A percentile compares a stretch with the other conserved stretches of the same genome.
Conservation (phyloP, 2,113 vertebrate genomes). For the Irena cyanogastra region DNA sequence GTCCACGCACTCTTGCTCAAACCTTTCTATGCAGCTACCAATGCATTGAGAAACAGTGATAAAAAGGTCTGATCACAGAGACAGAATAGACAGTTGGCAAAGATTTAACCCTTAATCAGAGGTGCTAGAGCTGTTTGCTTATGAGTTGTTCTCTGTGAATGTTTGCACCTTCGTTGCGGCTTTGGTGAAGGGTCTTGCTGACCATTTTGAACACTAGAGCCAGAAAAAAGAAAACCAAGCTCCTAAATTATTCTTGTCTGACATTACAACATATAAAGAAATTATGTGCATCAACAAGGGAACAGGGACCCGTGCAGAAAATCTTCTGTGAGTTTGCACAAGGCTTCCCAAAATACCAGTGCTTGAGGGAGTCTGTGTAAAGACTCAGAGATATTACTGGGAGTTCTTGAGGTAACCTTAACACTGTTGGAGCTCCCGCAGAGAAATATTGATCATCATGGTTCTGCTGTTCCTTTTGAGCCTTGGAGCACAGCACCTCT, state of each 20-base stretch:
- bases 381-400: neutral
- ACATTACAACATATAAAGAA: neutral
- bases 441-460: neutral
- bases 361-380: neutral
- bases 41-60: neutral
- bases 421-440: neutral
- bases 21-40: neutral
- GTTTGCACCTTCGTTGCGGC: neutral
- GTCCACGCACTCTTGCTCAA: neutral
- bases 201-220: neutral
- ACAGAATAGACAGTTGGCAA: neutral
- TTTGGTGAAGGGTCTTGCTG: neutral
- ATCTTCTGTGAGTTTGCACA: neutral
- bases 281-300: accelerated
- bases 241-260: neutral
- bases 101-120: neutral
- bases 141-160: neutral
- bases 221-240: neutral
- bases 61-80: neutral
- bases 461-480: neutral
- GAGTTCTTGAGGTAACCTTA: neutral
- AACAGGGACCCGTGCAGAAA: neutral
- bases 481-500: neutral
- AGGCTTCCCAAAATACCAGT: neutral
- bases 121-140: neutral